Evolutionary conservation across 2,797 vertebrate genomes (phyloP), one percentile per base, ranked within the genome.

Genomic region (Phrynocephalus guinanensis): DNA sequence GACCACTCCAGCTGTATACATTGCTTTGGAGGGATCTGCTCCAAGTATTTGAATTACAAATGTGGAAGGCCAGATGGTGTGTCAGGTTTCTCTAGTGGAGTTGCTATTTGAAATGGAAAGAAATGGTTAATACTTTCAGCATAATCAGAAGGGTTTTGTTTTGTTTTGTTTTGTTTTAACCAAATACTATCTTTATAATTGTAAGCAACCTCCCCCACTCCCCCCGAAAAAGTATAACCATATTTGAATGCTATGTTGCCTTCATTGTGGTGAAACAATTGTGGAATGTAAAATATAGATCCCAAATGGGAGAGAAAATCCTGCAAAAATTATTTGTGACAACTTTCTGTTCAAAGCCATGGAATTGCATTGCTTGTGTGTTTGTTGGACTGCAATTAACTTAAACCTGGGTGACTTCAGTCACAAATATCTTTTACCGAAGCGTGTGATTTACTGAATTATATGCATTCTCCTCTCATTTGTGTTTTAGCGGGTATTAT

Each of bases 21-120:
- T 52, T 10, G 24, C 5, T 56, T 72, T 76, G 73, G 68, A 50
- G 15, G 52, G 28, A 30, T 87, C 70, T 48, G 26, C 18, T 0
- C 0, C 81, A 81, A 33, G 26, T 89, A 81, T 6, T 22, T 48
- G 0, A 9, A 28, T 63, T 78, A 44, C 13, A 80, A 67, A 84
- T 82, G 80, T 91, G 73, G 52, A 90, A 84, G 22, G 38, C 22
- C 80, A 56, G 9, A 22, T 81, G 33, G n/a, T 8, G 18, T 63
- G 82, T 75, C 85, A 30, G 85, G 56, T 81, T 85, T 90, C 50
- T 90, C 80, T 87, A 75, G 79, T 90, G 73, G 77, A 56, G 5
- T n/a, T 82, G 84, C 80, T 81, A 6, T 94, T 88, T 6, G 48
- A 87, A 87, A 60, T 33, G 73, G 30, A n/a, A 72, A 56, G n/a